Evolutionary conservation across 2,888 invertebrate species (phyloP).

Genomic region (Eupithecia vulgata): DNA sequence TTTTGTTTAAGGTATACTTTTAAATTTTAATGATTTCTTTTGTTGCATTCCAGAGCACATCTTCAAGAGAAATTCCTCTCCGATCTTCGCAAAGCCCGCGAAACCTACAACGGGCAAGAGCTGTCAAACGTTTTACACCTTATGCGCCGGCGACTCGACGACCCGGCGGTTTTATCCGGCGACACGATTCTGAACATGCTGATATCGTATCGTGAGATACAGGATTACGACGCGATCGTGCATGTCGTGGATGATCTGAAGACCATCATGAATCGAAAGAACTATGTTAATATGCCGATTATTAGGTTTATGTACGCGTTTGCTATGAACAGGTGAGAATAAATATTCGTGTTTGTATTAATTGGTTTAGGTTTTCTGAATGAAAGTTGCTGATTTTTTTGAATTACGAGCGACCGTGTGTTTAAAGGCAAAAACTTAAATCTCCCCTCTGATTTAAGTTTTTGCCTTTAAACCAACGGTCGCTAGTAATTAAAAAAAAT

Average conservation of each 20-base stretch:
- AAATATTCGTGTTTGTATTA: no score
- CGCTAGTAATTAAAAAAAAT: no score
- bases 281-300: constrained; percentile 94
- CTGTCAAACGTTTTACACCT: constrained; percentile 91
- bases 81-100: constrained; percentile 96
- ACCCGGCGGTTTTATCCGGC: constrained; percentile 97
- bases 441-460: no score
- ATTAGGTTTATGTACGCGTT: constrained; percentile 98
- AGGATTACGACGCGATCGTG: constrained; percentile 99
- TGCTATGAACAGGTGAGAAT: constrained; percentile 92
- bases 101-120: constrained; percentile 92
- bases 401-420: no score
- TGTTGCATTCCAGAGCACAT: constrained; percentile 88
- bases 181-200: constrained; percentile 98
- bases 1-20: neutral
- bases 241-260: constrained; percentile 96
- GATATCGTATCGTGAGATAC: constrained; percentile 95
- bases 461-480: no score
- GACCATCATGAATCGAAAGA: constrained; percentile 94
- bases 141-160: constrained; percentile 96
- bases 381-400: no score
- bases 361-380: no score
- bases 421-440: no score
- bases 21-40: neutral
- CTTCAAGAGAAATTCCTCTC: constrained; percentile 98